Evolutionary conservation across 2,888 invertebrate genomes (phyloP).

Genomic region (Lottia scabra): DNA sequence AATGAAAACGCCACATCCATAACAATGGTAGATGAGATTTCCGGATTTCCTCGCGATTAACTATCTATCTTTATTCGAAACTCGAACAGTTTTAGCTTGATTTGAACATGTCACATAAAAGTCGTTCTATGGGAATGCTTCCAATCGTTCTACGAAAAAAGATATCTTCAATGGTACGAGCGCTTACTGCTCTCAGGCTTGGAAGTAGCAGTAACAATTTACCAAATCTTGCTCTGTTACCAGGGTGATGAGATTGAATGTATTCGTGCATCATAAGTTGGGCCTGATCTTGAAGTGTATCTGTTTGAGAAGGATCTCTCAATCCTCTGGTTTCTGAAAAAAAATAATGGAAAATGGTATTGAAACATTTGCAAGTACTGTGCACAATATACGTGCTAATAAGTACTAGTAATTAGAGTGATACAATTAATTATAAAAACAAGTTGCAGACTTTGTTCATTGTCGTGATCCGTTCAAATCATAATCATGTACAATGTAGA

Average conservation of each 20-base stretch:
- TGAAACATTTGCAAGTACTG: background rate
- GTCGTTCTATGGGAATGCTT: conserved; percentile 78
- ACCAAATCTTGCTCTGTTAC: conserved; percentile 75
- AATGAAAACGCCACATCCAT: no score
- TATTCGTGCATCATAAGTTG: conserved; percentile 83
- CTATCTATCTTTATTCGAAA: no score
- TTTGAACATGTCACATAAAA: conserved; percentile 77
- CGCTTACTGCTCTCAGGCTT: conserved; percentile 73
- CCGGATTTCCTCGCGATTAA: no score
- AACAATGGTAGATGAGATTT: no score
- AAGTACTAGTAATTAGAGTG: no score
- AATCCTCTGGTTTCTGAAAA: conserved; percentile 76
- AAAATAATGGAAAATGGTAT: background rate
- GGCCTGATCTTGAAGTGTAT: conserved; percentile 83
- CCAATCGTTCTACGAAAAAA: conserved; percentile 84
- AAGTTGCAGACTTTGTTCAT: no score
- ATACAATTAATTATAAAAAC: no score
- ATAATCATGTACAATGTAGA: no score
- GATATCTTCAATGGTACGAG: conserved; percentile 75
- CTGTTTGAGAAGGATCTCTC: conserved; percentile 74
- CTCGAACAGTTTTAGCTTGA: conserved; percentile 46
- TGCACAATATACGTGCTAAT: no score
- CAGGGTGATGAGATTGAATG: conserved; percentile 55
- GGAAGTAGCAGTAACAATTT: conserved; percentile 81
- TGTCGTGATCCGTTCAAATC: no score